These are phyloP conservation scores for Polypterus senegalus DNA, from an alignment of 2,113 vertebrate species.

Conservation along the genomic window DNA sequence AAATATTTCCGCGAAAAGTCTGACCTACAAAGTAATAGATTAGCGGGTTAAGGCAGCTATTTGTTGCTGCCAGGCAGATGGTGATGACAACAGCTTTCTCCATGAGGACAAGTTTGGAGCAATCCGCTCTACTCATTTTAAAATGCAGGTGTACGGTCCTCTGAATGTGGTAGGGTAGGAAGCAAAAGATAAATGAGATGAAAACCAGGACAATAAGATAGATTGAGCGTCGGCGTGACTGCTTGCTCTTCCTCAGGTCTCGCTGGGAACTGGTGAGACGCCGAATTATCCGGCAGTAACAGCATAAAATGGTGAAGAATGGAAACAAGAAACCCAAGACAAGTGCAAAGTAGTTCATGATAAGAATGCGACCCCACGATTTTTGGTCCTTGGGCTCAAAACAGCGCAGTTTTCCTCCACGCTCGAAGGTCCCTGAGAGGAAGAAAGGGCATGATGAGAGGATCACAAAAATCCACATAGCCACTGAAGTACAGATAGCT, in stretches of 20 bases:
- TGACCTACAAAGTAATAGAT: conserved; percentile 48
- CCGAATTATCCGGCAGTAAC: conserved; percentile 32
- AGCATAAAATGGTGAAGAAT: conserved; percentile 39
- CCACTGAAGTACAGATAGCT: conserved; percentile 23
- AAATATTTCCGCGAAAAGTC: conserved; percentile 26
- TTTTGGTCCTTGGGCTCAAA: conserved; percentile 30
- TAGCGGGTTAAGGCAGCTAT: conserved; percentile 48
- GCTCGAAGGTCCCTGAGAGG: conserved; percentile 1
- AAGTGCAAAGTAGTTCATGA: conserved; percentile 41
- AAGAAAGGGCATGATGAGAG: conserved; percentile 34
- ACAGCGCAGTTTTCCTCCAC: conserved; percentile 20
- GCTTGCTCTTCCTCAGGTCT: accelerated
- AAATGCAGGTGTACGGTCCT: conserved; percentile 40
- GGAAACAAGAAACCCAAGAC: conserved; percentile 42
- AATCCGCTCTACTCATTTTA: conserved; percentile 7
- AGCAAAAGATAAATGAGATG: conserved; percentile 45
- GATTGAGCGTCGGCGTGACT: conserved; percentile 14
- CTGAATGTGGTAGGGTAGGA: conserved; percentile 45
- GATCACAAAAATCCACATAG: conserved; percentile 41
- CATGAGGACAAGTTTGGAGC: conserved; percentile 1
- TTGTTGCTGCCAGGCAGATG: conserved; percentile 39
- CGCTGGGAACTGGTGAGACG: conserved; percentile 3
- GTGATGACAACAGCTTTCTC: conserved; percentile 35
- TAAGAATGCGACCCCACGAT: conserved; percentile 27
- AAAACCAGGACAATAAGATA: conserved; percentile 36